phyloP scores from a whole-genome alignment of 2,888 invertebrate species.

The Ommatoiulus sabulosus region DNA sequence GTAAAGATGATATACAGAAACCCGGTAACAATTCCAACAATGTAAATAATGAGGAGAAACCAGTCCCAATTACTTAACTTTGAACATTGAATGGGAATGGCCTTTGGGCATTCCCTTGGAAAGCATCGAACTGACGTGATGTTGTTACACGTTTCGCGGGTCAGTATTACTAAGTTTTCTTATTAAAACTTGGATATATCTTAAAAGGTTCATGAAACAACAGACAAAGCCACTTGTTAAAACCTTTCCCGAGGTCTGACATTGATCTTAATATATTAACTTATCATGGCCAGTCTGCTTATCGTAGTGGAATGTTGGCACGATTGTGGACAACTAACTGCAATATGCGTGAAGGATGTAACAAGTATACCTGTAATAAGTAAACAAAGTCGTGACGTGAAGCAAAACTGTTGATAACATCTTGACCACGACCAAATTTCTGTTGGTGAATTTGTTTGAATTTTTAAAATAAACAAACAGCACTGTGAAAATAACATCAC shows the following conservation, averaged over 20 bases:
- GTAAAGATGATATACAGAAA: not conserved
- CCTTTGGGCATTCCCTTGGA: not conserved
- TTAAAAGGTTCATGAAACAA: not conserved
- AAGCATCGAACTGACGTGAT: not conserved
- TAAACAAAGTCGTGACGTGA: not conserved
- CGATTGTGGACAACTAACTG: too few species aligned
- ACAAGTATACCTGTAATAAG: too few species aligned
- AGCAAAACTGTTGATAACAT: not conserved
- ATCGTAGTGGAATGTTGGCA: too few species aligned
- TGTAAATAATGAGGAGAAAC: not conserved
- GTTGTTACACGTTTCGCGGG: not conserved
- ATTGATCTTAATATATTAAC: too few species aligned
- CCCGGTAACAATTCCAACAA: not conserved
- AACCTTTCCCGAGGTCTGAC: too few species aligned
- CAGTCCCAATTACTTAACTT: not conserved
- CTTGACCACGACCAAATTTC: not conserved
- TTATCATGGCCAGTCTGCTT: too few species aligned
- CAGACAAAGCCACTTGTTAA: not conserved
- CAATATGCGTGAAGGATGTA: too few species aligned
- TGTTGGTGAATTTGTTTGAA: not conserved
- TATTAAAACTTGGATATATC: not conserved
- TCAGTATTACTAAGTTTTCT: constrained; percentile 3
- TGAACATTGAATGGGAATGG: not conserved
- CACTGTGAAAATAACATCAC: not conserved
- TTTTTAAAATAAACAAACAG: not conserved